phyloP scores from a whole-genome alignment of 2,113 vertebrate genomes.

The Ia io region DNA sequence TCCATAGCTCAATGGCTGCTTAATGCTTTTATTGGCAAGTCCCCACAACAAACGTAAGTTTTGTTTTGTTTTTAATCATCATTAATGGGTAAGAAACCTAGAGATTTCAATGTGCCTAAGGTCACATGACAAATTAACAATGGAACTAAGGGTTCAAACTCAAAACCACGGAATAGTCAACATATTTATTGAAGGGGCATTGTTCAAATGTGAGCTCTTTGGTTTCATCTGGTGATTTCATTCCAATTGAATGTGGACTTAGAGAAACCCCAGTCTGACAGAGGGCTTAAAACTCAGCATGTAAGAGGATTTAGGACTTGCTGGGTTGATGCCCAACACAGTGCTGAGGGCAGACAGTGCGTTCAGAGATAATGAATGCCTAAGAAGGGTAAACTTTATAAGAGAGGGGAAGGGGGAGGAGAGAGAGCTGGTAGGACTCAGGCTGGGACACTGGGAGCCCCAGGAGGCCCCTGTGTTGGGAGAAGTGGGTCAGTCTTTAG shows the following conservation, averaged over 20 bases:
- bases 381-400: background rate
- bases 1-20: background rate
- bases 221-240: slow-evolving; percentile 52
- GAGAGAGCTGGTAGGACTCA: background rate
- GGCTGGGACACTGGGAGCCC: background rate
- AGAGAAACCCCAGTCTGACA: slow-evolving; percentile 50
- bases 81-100: background rate
- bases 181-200: background rate
- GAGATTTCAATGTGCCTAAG: background rate
- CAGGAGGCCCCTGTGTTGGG: background rate
- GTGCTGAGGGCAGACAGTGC: background rate
- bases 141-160: slow-evolving; percentile 26
- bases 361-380: background rate
- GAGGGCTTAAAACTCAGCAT: slow-evolving; percentile 40
- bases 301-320: slow-evolving; percentile 21
- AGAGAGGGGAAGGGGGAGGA: background rate
- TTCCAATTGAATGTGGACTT: slow-evolving; percentile 13
- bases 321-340: background rate
- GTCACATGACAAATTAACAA: background rate
- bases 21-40: slow-evolving; percentile 7
- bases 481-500: background rate
- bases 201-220: background rate
- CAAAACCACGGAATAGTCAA: background rate
- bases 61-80: background rate
- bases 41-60: background rate